These are phyloP conservation scores for Madoqua kirkii DNA, from an alignment of 2,113 vertebrate genomes.

Conservation along the genomic window DNA sequence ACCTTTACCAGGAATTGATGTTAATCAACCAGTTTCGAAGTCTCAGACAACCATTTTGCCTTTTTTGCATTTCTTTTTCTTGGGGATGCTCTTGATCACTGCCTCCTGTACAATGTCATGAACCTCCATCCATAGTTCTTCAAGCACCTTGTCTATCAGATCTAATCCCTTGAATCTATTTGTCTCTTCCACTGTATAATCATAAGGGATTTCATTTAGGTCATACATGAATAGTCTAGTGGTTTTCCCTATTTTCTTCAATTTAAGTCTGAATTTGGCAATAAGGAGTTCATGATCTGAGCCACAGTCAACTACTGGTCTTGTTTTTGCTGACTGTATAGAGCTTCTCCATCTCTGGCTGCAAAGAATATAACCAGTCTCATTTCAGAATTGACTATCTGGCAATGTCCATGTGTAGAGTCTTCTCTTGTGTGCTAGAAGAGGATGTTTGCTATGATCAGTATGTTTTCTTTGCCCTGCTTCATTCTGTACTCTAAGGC, in stretches of 20 bases:
- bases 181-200: neutral
- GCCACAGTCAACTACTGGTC: neutral
- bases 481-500: neutral
- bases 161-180: neutral
- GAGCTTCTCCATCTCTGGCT: neutral
- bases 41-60: neutral
- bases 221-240: neutral
- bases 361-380: neutral
- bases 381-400: neutral
- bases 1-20: neutral
- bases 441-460: neutral
- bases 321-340: neutral
- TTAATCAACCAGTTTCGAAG: neutral
- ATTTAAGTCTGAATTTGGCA: neutral
- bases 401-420: neutral
- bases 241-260: neutral
- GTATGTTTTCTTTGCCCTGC: neutral
- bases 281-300: neutral
- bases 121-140: neutral
- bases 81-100: neutral
- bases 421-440: neutral
- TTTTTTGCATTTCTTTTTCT: neutral
- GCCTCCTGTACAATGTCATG: neutral
- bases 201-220: neutral
- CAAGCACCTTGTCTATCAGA: neutral